A percentile compares a stretch with the other conserved stretches of the same genome.
These are phyloP conservation scores for Paedocypris sp. DNA, from an alignment of 2,113 vertebrate genomes.

Conservation along the genomic window DNA sequence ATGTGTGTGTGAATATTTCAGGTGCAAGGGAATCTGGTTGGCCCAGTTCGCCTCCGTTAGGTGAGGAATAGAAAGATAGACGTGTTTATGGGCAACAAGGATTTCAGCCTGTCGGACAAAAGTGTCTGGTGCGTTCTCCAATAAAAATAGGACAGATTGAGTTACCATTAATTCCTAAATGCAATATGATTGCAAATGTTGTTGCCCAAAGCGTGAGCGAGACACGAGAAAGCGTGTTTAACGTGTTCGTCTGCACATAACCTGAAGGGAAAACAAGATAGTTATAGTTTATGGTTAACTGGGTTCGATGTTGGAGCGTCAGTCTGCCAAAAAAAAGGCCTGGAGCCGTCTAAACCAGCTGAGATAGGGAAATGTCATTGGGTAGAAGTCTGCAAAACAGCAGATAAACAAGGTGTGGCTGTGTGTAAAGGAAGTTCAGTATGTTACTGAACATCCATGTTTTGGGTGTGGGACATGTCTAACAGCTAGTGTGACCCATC, in stretches of 20 bases:
- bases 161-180: conserved; percentile 6
- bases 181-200: not conserved
- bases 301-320: conserved; percentile 10
- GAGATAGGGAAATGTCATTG: conserved; percentile 29
- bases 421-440: not conserved
- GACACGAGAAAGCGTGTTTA: not conserved
- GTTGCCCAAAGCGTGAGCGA: not conserved
- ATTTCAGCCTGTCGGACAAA: conserved; percentile 43
- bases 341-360: not conserved
- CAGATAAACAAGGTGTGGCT: conserved; percentile 34
- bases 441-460: not conserved
- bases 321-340: conserved; percentile 12
- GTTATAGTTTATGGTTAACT: conserved; percentile 24
- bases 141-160: conserved; percentile 43
- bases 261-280: not conserved
- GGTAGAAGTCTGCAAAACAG: conserved; percentile 2
- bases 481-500: not conserved
- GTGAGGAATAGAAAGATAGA: not conserved
- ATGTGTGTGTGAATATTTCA: conserved; percentile 45
- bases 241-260: not conserved
- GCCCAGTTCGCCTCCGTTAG: conserved; percentile 18
- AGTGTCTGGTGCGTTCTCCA: conserved; percentile 7
- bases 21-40: conserved; percentile 24
- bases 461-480: not conserved
- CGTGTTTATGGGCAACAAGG: conserved; percentile 30